Percentiles rank a stretch among this genome's conserved stretches.
phyloP scores from a whole-genome alignment of 2,797 vertebrate genomes.

The Enteromius treurensis region DNA sequence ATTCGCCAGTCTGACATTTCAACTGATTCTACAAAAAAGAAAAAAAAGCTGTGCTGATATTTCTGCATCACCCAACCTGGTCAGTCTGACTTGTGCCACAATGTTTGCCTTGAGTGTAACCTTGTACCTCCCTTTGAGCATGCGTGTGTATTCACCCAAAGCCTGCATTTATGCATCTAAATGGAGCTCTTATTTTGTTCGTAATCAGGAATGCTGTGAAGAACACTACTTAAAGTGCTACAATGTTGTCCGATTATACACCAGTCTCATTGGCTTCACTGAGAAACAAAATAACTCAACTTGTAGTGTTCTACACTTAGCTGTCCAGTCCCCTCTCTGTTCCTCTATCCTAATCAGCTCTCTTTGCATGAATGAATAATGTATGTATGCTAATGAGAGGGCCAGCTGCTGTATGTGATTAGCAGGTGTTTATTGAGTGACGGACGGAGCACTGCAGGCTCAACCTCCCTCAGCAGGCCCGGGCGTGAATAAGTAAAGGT shows the following conservation, averaged over 20 bases:
- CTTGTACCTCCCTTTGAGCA: neutral
- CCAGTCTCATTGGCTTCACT: constrained; percentile 19
- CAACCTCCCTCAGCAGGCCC: constrained; percentile 22
- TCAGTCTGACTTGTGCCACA: constrained; percentile 23
- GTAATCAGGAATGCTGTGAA: constrained; percentile 39
- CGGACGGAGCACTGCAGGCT: constrained; percentile 18
- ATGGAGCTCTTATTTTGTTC: constrained; percentile 14
- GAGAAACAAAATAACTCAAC: constrained; percentile 38
- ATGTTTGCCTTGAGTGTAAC: constrained; percentile 34
- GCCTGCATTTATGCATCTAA: constrained; percentile 13
- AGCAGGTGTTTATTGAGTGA: constrained; percentile 52
- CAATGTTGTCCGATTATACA: constrained; percentile 42
- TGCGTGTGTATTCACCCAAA: constrained; percentile 3
- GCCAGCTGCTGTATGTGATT: constrained; percentile 48
- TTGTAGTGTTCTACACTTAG: constrained; percentile 14
- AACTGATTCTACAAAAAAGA: constrained; percentile 40
- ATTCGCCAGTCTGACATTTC: constrained; percentile 55
- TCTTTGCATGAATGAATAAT: constrained; percentile 54
- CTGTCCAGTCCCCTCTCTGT: constrained; percentile 34
- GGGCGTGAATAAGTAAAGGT: constrained; percentile 36
- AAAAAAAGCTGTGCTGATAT: constrained; percentile 30
- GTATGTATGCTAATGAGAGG: constrained; percentile 48
- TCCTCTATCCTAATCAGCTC: constrained; percentile 44
- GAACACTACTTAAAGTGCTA: constrained; percentile 22
- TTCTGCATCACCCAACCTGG: constrained; percentile 46